A percentile compares a stretch with the other conserved stretches of the same genome.
phyloP scores from a whole-genome alignment of 1,140 invertebrate genomes.

The Ridgeia piscesae region DNA sequence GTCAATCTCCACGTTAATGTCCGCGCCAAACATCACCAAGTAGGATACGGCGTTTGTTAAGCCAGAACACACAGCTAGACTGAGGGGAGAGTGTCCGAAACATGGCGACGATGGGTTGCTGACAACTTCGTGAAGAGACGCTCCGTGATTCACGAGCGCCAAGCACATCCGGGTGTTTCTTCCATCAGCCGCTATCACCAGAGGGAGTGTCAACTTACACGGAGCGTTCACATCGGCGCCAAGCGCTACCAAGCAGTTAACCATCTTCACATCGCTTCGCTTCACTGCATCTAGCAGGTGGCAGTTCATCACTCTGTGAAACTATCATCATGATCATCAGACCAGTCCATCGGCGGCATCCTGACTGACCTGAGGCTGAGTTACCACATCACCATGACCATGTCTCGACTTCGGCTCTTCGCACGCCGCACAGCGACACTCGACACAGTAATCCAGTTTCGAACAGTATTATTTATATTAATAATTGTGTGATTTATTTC shows the following conservation, averaged over 20 bases:
- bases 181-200: background rate
- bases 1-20: background rate
- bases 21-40: background rate
- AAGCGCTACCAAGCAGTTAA: background rate
- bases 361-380: too few species aligned
- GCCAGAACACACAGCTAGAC: background rate
- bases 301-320: background rate
- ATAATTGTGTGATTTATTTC: background rate
- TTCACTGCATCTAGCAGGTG: background rate
- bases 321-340: background rate
- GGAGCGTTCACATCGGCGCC: background rate
- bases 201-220: background rate
- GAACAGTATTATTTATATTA: background rate
- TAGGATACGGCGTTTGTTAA: background rate
- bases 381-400: too few species aligned
- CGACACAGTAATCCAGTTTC: background rate
- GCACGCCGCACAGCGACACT: too few species aligned
- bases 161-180: background rate
- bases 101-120: background rate
- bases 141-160: background rate
- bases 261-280: background rate
- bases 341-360: too few species aligned
- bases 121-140: background rate
- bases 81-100: background rate
- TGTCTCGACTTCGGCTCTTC: background rate